Percentiles rank a stretch among this genome's conserved stretches.
Evolutionary conservation across 2,113 vertebrate species (phyloP).

Genomic region (Datnioides undecimradiatus): DNA sequence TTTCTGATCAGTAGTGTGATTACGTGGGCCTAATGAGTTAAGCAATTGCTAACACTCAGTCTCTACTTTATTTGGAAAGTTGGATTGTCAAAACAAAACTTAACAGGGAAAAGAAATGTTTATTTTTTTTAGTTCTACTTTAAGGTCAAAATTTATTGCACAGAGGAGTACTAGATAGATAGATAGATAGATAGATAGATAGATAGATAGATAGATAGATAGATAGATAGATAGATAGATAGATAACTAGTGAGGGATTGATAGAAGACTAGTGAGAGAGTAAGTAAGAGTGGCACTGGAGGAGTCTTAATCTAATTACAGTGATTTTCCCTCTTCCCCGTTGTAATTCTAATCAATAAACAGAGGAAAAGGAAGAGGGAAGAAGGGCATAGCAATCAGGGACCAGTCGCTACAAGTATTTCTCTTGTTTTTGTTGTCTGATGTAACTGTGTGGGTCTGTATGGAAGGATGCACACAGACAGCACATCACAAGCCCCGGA

Average conservation of each 20-base stretch:
- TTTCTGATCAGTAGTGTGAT: background rate
- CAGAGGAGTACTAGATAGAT: background rate
- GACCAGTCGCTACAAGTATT: constrained; percentile 5
- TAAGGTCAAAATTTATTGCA: background rate
- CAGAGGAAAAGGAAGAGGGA: constrained; percentile 4
- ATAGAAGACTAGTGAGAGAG: constrained; percentile 36
- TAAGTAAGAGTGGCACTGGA: constrained; percentile 25
- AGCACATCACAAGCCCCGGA: constrained; percentile 46
- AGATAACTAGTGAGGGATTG: background rate
- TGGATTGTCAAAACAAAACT: no score
- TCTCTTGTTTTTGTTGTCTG: constrained; percentile 11
- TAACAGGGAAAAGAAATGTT: no score
- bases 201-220: constrained; percentile 5
- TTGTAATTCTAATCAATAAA: constrained; percentile 40
- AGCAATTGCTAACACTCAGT: background rate
- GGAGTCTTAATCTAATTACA: constrained; percentile 47
- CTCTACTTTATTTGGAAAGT: background rate
- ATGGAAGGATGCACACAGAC: constrained; percentile 52
- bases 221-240: background rate
- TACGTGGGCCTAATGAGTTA: background rate
- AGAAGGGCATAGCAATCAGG: background rate
- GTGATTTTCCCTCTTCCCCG: constrained; percentile 12
- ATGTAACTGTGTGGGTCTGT: constrained; percentile 2
- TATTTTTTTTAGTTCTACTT: no score
- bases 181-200: constrained; percentile 14